Evolutionary conservation across 2,888 invertebrate genomes (phyloP), one percentile per base, ranked within the genome.

Genomic region (Ophraella communa): DNA sequence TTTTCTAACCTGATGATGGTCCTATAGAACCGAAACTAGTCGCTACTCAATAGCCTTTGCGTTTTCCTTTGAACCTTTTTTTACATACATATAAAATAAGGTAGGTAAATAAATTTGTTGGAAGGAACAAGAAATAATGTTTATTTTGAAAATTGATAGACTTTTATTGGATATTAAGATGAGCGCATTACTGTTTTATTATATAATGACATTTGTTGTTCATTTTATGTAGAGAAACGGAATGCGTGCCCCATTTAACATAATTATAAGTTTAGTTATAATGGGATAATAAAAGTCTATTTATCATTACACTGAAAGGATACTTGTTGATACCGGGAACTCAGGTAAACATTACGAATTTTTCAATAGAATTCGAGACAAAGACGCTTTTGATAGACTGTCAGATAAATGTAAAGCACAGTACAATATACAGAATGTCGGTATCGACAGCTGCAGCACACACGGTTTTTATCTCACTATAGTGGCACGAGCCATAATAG

Each of bases 401-500:
- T 69, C 71, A 71, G 71, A 71, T 73, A 66, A 71, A 68, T 59
- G 64, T 64, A 71, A 73, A 69, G 70, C 68, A 71, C 68, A 67
- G 67, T 69, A 68, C 69, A 70, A 67, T 69, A 65, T 54, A 65
- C 62, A 68, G 60, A 68, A 68, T 66, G 68, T 68, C 62, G 66
- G 64, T 64, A 71, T 72, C 72, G 71, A 71, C 73, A 72, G 73
- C 69, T 73, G 72, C 69, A 57, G 64, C 65, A 59, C 67, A 66
- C 57, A 66, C 64, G 59, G 65, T 62, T 62, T 63, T 60, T 66
- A 65, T 65, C 57, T 65, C 60, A 53, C 30, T 39, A 52, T 53
- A 60, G 65, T 71, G 73, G 72, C 73, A 71, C 73, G 72, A 69
- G 73, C 72, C 71, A 65, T 62, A 66, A 68, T 62, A 64, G 64